Evolutionary conservation across 2,888 invertebrate species (phyloP).

Genomic region (Monoplex corrugatus): DNA sequence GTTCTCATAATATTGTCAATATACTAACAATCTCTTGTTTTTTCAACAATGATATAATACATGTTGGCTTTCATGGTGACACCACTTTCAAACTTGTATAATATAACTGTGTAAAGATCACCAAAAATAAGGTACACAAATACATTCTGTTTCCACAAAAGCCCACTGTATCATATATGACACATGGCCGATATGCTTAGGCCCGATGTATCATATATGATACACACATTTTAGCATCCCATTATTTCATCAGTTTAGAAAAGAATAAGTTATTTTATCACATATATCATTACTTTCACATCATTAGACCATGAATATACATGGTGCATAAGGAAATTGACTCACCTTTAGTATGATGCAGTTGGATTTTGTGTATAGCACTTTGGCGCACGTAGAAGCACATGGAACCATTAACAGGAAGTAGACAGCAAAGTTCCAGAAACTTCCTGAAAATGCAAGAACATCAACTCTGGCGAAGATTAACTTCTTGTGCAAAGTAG

Average conservation of each 20-base stretch:
- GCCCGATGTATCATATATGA: background rate
- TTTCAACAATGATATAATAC: too few species aligned
- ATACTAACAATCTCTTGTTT: too few species aligned
- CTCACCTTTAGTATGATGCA: background rate
- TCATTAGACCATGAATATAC: background rate
- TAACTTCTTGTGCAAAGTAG: background rate
- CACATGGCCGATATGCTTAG: background rate
- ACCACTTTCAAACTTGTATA: too few species aligned
- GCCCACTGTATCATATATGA: slow-evolving; percentile 24
- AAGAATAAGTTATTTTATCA: background rate
- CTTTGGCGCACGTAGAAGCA: background rate
- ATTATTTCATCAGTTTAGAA: background rate
- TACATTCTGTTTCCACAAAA: too few species aligned
- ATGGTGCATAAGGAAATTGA: background rate
- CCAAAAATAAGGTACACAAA: too few species aligned
- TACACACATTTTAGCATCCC: background rate
- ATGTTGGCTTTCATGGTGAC: too few species aligned
- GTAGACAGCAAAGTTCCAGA: background rate
- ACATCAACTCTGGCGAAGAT: background rate
- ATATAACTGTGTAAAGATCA: too few species aligned
- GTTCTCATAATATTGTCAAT: too few species aligned
- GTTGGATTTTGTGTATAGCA: background rate
- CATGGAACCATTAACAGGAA: background rate
- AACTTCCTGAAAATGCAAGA: background rate
- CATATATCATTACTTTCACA: background rate